These are phyloP conservation scores for Hyles euphorbiae DNA, from an alignment of 1,140 invertebrate species.

Conservation along the genomic window DNA sequence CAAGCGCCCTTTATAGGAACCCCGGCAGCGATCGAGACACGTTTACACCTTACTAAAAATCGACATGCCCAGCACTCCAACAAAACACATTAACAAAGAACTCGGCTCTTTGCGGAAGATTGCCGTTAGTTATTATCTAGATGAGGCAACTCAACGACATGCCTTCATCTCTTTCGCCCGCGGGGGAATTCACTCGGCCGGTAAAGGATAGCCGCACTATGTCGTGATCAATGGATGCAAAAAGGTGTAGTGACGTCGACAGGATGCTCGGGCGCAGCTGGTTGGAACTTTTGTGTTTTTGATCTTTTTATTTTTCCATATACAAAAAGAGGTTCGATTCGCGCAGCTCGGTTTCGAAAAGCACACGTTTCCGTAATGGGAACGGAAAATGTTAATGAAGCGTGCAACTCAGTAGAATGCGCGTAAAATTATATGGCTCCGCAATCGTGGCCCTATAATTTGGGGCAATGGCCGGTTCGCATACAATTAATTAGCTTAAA, in stretches of 20 bases:
- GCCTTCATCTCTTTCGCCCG: conserved; percentile 43
- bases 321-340: conserved; percentile 66
- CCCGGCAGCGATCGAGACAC: conserved; percentile 22
- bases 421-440: conserved; percentile 53
- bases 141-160: conserved; percentile 28
- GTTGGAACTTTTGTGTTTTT: conserved; percentile 68
- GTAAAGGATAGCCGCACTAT: conserved; percentile 45
- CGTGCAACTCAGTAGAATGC: conserved; percentile 47
- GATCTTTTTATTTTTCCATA: conserved; percentile 45
- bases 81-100: conserved; percentile 57
- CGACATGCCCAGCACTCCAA: conserved; percentile 41
- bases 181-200: conserved; percentile 11
- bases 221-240: conserved; percentile 50
- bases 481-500: conserved; percentile 46
- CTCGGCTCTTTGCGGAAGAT: conserved; percentile 56
- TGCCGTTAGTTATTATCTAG: conserved; percentile 65
- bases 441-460: conserved; percentile 41
- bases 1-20: conserved; percentile 27
- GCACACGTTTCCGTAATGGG: conserved; percentile 64
- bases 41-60: conserved; percentile 49
- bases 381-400: conserved; percentile 70
- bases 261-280: conserved; percentile 72
- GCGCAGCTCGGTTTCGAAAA: conserved; percentile 61
- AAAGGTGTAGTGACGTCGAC: conserved; percentile 61
- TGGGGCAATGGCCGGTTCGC: conserved; percentile 46